These are phyloP conservation scores for Pseudobourletiella spinata DNA, from an alignment of 1,140 invertebrate genomes.

Conservation along the genomic window DNA sequence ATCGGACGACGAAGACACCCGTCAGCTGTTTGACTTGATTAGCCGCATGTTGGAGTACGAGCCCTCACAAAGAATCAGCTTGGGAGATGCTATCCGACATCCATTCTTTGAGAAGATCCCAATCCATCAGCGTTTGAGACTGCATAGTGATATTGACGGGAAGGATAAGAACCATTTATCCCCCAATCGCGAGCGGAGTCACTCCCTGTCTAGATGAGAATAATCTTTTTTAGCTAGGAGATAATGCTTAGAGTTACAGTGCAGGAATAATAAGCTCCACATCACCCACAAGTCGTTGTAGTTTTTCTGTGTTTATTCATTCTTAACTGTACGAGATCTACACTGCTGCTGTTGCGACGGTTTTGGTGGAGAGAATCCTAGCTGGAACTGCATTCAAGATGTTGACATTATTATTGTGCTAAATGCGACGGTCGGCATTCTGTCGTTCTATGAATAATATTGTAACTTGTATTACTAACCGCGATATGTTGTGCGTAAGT, in stretches of 20 bases:
- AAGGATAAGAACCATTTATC: slow-evolving; percentile 37
- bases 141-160: slow-evolving; percentile 39
- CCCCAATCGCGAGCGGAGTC: slow-evolving; percentile 47
- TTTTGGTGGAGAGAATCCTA: too few species aligned
- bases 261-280: neutral
- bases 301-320: neutral
- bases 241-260: neutral
- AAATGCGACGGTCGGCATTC: too few species aligned
- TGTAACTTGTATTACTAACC: too few species aligned
- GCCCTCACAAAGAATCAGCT: slow-evolving; percentile 74
- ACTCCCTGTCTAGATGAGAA: slow-evolving; percentile 48
- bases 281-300: neutral
- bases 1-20: slow-evolving; percentile 79
- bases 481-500: too few species aligned
- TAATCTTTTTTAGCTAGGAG: neutral
- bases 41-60: slow-evolving; percentile 95
- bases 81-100: slow-evolving; percentile 82
- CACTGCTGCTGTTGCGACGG: neutral
- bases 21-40: slow-evolving; percentile 88
- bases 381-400: too few species aligned
- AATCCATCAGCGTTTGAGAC: slow-evolving; percentile 57
- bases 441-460: too few species aligned
- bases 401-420: too few species aligned
- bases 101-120: slow-evolving; percentile 85
- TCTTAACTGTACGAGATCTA: neutral